Evolutionary conservation across 2,888 invertebrate genomes (phyloP).

Genomic region (Pristionchus entomophagus): DNA sequence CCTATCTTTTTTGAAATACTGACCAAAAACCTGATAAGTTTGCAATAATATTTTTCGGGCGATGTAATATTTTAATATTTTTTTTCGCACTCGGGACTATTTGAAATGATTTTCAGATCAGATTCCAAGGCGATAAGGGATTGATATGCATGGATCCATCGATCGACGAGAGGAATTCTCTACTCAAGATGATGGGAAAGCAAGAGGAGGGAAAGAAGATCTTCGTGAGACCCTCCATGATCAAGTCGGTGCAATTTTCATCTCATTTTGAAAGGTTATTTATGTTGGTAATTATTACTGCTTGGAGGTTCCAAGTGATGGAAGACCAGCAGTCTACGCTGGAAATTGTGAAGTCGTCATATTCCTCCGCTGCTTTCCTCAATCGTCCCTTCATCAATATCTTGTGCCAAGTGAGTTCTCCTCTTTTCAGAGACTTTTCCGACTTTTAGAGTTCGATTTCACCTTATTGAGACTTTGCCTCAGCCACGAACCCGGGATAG

Average conservation of each 20-base stretch:
- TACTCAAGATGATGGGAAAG: background rate
- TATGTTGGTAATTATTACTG: background rate
- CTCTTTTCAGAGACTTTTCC: no score
- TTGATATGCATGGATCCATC: conserved; percentile 65
- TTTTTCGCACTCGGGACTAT: no score
- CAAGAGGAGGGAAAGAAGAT: background rate
- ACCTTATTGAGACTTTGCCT: no score
- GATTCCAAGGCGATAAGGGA: conserved; percentile 68
- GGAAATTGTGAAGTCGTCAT: conserved; percentile 72
- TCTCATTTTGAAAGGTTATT: background rate
- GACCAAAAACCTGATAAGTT: no score
- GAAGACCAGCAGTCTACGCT: background rate
- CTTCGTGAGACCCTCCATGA: conserved; percentile 48
- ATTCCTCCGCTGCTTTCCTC: conserved; percentile 69
- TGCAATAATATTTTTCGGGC: no score
- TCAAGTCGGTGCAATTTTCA: conserved; percentile 11
- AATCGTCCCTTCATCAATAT: conserved; percentile 76
- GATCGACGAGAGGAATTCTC: conserved; percentile 58
- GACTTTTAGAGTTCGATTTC: no score
- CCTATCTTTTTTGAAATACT: no score
- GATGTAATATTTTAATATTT: no score
- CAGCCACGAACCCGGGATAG: no score
- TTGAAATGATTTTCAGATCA: conserved; percentile 53
- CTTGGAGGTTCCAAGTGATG: background rate
- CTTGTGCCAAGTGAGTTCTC: conserved; percentile 75